phyloP scores from a whole-genome alignment of 2,888 invertebrate species.

The Thera britannica region DNA sequence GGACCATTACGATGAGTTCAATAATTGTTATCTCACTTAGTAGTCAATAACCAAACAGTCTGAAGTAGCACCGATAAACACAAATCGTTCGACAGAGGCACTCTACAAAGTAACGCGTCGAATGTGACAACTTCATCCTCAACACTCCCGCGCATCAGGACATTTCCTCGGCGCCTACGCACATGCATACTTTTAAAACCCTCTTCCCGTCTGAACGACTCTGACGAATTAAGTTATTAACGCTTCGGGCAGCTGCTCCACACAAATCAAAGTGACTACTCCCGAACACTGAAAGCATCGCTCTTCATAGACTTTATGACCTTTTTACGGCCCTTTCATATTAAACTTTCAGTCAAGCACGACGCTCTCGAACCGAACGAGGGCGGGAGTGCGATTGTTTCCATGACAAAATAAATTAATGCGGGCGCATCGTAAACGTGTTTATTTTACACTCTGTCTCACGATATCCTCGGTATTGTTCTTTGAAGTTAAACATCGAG shows the following conservation, averaged over 20 bases:
- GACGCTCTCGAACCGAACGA: conserved; percentile 47
- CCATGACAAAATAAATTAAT: conserved; percentile 77
- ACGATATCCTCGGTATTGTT: conserved; percentile 65
- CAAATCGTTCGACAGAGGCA: conserved; percentile 70
- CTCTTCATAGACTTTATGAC: conserved; percentile 74
- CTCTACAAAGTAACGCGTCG: conserved; percentile 43
- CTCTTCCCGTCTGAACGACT: conserved; percentile 76
- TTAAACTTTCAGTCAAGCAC: conserved; percentile 69
- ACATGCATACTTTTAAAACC: conserved; percentile 71
- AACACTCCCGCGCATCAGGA: conserved; percentile 64
- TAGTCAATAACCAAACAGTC: conserved; percentile 64
- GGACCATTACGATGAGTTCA: conserved; percentile 43
- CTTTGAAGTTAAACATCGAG: conserved; percentile 68
- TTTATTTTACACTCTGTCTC: conserved; percentile 65
- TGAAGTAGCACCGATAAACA: conserved; percentile 65
- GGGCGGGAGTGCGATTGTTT: conserved; percentile 70
- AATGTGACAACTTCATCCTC: conserved; percentile 61
- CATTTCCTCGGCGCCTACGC: conserved; percentile 72
- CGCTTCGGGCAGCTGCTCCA: conserved; percentile 78
- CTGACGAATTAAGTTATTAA: conserved; percentile 85
- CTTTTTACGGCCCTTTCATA: conserved; percentile 80
- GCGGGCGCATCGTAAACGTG: conserved; percentile 69
- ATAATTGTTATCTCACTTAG: conserved; percentile 64
- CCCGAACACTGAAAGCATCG: conserved; percentile 68
- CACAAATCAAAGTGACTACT: conserved; percentile 81